Evolutionary conservation across 2,113 vertebrate genomes (phyloP).

Genomic region (Saiga tatarica): DNA sequence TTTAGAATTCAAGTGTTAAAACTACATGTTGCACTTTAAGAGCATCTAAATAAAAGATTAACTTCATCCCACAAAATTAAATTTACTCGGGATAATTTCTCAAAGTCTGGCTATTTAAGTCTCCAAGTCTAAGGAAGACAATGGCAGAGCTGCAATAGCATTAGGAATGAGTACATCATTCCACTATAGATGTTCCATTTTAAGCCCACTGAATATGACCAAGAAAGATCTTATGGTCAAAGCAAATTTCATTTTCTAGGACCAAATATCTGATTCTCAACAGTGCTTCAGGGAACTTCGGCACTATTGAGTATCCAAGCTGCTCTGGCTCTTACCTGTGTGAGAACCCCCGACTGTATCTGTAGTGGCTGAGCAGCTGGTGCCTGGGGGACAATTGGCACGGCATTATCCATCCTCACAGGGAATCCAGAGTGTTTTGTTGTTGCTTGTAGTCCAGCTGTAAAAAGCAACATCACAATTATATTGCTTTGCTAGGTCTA

Average conservation of each 20-base stretch:
- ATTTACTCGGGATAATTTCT: not conserved
- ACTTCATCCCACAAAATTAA: not conserved
- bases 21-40: not conserved
- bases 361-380: conserved; percentile 94
- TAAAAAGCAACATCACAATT: conserved; percentile 53
- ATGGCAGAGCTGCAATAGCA: not conserved
- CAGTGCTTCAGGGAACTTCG: not conserved
- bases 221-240: conserved; percentile 57
- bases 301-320: not conserved
- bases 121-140: not conserved
- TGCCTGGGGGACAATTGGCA: conserved; percentile 94
- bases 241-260: not conserved
- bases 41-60: not conserved
- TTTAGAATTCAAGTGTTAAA: not conserved
- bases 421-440: conserved; percentile 94
- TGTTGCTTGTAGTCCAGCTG: conserved; percentile 91
- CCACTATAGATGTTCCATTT: not conserved
- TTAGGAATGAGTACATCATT: not conserved
- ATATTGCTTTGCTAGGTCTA: not conserved
- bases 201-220: conserved; percentile 56
- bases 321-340: conserved; percentile 87
- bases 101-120: not conserved
- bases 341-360: conserved; percentile 95
- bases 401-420: conserved; percentile 95
- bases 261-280: conserved; percentile 15